These are phyloP conservation scores for Bambusicola thoracicus DNA, from an alignment of 2,113 vertebrate species.

Conservation along the genomic window DNA sequence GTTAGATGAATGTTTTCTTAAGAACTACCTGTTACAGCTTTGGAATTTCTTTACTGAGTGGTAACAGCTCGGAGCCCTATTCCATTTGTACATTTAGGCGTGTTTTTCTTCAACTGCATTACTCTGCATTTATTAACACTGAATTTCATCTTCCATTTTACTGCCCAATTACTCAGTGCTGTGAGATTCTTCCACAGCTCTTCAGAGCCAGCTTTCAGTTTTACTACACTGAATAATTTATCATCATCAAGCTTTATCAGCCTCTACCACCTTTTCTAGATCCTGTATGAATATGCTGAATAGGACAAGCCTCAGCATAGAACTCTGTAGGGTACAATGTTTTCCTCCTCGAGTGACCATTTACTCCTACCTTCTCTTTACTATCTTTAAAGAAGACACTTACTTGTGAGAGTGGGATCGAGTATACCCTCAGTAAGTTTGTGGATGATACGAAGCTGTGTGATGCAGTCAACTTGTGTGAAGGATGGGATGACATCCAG, in stretches of 20 bases:
- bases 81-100: constrained; percentile 25
- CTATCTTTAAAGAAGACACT: background rate
- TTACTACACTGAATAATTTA: constrained; percentile 67
- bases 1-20: constrained; percentile 15
- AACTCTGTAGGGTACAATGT: background rate
- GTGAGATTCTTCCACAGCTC: constrained; percentile 49
- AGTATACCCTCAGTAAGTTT: no score
- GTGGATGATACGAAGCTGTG: background rate
- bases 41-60: constrained; percentile 17
- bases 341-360: background rate
- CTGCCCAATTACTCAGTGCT: constrained; percentile 51
- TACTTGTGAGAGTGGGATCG: background rate
- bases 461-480: background rate
- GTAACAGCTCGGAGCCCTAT: constrained; percentile 24
- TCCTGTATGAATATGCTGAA: constrained; percentile 5
- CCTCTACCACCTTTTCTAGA: constrained; percentile 60
- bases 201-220: constrained; percentile 59
- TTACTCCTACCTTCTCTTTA: background rate
- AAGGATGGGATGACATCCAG: background rate
- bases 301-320: background rate
- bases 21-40: constrained; percentile 30
- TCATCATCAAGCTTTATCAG: constrained; percentile 57
- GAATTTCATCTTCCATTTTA: constrained; percentile 60
- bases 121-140: constrained; percentile 58
- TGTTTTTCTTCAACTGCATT: constrained; percentile 40